Conservation (phyloP, 2,888 invertebrate genomes). For the Morpho helenor region DNA sequence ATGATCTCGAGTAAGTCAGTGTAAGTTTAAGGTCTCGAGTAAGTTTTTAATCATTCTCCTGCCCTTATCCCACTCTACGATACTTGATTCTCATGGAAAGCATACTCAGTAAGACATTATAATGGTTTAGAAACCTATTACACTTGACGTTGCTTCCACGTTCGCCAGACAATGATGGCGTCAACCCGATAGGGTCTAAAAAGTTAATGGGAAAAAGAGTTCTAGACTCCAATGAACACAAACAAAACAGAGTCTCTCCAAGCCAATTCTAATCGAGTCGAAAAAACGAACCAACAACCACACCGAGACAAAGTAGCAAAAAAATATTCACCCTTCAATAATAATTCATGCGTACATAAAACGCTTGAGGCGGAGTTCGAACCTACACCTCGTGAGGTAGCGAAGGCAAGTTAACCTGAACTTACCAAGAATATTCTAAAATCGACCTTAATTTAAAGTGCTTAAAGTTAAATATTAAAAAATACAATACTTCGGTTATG, state of each 20-base stretch:
- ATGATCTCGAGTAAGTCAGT: no score
- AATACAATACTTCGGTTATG: constrained; percentile 22
- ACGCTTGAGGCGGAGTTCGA: constrained; percentile 47
- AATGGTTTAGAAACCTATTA: no score
- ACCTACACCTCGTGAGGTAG: constrained; percentile 44
- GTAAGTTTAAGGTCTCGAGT: no score
- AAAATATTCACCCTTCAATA: constrained; percentile 29
- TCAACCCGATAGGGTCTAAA: no score
- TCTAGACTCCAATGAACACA: no score
- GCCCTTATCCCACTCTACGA: no score
- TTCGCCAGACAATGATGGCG: no score
- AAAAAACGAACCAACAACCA: not conserved
- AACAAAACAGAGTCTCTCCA: not conserved
- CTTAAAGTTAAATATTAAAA: constrained; percentile 16
- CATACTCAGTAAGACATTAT: no score
- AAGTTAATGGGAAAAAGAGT: no score
- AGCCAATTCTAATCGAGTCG: constrained; percentile 1
- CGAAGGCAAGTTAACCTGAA: constrained; percentile 27
- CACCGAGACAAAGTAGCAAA: constrained; percentile 12
- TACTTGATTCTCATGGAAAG: no score
- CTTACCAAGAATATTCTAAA: constrained; percentile 21
- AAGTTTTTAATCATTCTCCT: no score
- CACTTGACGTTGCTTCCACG: no score
- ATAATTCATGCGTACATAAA: constrained; percentile 39
- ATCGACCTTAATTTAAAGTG: not conserved